Evolutionary conservation across 2,888 invertebrate genomes (phyloP).

Genomic region (Rhopalosiphum nymphaeae): DNA sequence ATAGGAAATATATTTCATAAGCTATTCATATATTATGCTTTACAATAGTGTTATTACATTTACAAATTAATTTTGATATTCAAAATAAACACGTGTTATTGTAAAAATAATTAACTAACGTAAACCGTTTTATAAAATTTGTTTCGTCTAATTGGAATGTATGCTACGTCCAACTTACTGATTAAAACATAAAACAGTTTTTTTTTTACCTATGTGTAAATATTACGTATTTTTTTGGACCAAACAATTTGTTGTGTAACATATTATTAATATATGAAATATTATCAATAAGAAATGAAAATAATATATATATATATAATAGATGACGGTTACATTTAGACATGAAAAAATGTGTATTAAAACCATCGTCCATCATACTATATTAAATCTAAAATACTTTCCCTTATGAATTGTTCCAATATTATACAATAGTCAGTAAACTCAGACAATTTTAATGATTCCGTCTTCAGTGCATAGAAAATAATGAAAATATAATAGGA

Average conservation of each 20-base stretch:
- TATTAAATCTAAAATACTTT: constrained; percentile 52
- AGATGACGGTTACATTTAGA: constrained; percentile 49
- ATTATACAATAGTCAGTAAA: constrained; percentile 60
- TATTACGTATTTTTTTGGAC: constrained; percentile 27
- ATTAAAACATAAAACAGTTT: background rate
- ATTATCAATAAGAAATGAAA: background rate
- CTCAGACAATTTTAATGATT: constrained; percentile 56
- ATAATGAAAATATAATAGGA: constrained; percentile 21
- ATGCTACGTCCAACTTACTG: background rate
- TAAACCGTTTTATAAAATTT: background rate
- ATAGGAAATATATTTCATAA: background rate
- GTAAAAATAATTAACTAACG: background rate
- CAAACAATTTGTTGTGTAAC: constrained; percentile 34
- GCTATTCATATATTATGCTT: background rate
- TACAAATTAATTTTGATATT: background rate
- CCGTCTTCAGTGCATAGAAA: constrained; percentile 23
- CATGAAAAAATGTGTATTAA: constrained; percentile 45
- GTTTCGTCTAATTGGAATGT: background rate
- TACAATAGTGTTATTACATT: background rate
- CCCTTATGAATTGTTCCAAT: constrained; percentile 58
- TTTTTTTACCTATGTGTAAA: constrained; percentile 21
- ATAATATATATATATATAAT: constrained; percentile 41
- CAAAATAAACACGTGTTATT: background rate
- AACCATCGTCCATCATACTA: background rate
- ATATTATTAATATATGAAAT: background rate